phyloP scores from a whole-genome alignment of 2,888 invertebrate species.

The Formica aserva region DNA sequence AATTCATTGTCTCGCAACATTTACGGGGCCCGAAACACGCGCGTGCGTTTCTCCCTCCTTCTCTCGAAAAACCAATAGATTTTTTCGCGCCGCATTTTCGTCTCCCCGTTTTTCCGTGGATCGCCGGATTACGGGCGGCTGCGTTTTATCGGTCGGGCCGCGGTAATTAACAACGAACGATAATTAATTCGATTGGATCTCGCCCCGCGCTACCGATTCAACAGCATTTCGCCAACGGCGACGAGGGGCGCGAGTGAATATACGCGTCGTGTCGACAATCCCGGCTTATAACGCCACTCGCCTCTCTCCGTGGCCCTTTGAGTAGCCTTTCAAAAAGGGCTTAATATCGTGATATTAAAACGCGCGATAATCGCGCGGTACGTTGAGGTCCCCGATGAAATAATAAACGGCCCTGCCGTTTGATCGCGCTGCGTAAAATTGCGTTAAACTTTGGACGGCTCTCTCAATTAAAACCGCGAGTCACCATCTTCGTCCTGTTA shows the following conservation, averaged over 20 bases:
- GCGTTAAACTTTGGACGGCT: constrained; percentile 38
- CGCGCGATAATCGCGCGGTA: constrained; percentile 40
- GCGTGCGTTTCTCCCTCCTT: constrained; percentile 42
- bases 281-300: constrained; percentile 52
- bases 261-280: constrained; percentile 47
- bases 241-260: constrained; percentile 38
- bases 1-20: constrained; percentile 76
- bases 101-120: constrained; percentile 44
- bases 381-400: constrained; percentile 45
- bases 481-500: constrained; percentile 10
- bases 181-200: constrained; percentile 83
- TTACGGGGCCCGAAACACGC: constrained; percentile 45
- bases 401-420: constrained; percentile 43
- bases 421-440: constrained; percentile 40
- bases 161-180: constrained; percentile 80
- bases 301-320: constrained; percentile 42
- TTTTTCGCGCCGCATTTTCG: constrained; percentile 35
- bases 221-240: constrained; percentile 70
- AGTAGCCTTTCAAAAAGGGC: constrained; percentile 52
- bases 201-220: constrained; percentile 76
- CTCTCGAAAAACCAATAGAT: constrained; percentile 20
- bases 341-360: constrained; percentile 54
- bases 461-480: constrained; percentile 39
- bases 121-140: constrained; percentile 52
- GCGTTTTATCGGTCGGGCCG: constrained; percentile 79